phyloP scores from a whole-genome alignment of 2,888 invertebrate genomes.

The Vesta saturnalis region DNA sequence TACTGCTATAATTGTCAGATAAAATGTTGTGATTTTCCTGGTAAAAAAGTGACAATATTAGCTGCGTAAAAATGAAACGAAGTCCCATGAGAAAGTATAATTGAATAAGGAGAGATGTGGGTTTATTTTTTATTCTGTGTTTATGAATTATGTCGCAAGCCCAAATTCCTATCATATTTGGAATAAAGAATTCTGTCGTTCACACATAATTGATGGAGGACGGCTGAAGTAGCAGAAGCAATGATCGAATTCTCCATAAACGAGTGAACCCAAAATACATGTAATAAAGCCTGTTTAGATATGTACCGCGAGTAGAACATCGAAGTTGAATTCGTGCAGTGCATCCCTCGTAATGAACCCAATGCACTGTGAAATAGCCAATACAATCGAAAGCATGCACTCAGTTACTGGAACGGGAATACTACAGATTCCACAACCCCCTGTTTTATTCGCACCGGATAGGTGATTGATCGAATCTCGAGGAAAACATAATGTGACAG shows the following conservation, averaged over 20 bases:
- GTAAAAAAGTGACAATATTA: too few species aligned
- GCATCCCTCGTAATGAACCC: conserved; percentile 50
- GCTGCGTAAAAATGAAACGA: too few species aligned
- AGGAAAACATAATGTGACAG: conserved; percentile 39
- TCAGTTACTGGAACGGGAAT: conserved; percentile 36
- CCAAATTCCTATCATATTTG: not conserved
- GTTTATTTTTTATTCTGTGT: not conserved
- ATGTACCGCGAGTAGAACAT: conserved; percentile 45
- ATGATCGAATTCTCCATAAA: conserved; percentile 29
- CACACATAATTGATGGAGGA: conserved; percentile 53
- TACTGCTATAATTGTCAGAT: too few species aligned
- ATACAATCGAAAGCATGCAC: conserved; percentile 51
- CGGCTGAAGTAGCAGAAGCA: conserved; percentile 36
- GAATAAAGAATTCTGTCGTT: conserved; percentile 48
- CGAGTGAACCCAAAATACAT: conserved; percentile 32
- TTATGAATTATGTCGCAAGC: not conserved
- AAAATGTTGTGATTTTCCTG: too few species aligned
- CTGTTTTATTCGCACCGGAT: conserved; percentile 41
- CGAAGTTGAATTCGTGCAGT: conserved; percentile 48
- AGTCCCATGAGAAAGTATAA: not conserved
- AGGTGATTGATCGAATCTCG: conserved; percentile 49
- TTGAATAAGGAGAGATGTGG: too few species aligned
- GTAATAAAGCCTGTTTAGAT: conserved; percentile 35
- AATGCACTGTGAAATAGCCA: conserved; percentile 59
- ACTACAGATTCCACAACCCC: conserved; percentile 27